phyloP scores from a whole-genome alignment of 2,888 invertebrate species.

The Caenorhabditis doughertyi region DNA sequence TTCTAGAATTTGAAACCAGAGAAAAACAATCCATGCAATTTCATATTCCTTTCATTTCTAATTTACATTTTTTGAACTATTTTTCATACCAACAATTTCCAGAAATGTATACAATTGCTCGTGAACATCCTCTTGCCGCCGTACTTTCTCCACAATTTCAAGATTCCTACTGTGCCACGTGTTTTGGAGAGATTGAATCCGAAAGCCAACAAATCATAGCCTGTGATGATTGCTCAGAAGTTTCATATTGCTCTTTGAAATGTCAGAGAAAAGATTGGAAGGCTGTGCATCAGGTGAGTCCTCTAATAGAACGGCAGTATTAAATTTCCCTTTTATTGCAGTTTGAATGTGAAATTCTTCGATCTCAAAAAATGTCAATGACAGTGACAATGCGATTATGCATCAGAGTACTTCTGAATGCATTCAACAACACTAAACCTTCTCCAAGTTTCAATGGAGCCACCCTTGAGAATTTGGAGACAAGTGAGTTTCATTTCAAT shows the following conservation, averaged over 20 bases:
- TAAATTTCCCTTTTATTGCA: too few relatives aligned
- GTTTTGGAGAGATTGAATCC: not conserved
- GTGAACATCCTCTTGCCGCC: slow-evolving; percentile 22
- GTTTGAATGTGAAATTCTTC: slow-evolving; percentile 51
- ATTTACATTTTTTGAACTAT: not conserved
- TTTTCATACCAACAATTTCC: not conserved
- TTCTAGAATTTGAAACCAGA: too few relatives aligned
- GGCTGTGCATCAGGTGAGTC: slow-evolving; percentile 32
- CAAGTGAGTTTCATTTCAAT: slow-evolving; percentile 25
- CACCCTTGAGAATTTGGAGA: slow-evolving; percentile 42
- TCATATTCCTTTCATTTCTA: not conserved
- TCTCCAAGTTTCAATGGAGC: slow-evolving; percentile 38
- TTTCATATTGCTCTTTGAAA: slow-evolving; percentile 49
- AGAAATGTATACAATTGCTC: slow-evolving; percentile 35
- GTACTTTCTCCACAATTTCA: slow-evolving; percentile 30
- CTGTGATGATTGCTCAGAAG: slow-evolving; percentile 55
- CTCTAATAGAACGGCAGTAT: not conserved
- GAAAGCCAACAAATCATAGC: not conserved
- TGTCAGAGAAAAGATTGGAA: slow-evolving; percentile 61
- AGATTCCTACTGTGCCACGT: slow-evolving; percentile 32
- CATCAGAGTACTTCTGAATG: slow-evolving; percentile 24
- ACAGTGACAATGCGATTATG: slow-evolving; percentile 43
- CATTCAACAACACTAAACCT: not conserved
- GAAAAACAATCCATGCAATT: too few relatives aligned
- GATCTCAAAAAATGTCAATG: slow-evolving; percentile 12